Conservation (phyloP, 2,113 vertebrate genomes). For the Asarcornis scutulata region DNA sequence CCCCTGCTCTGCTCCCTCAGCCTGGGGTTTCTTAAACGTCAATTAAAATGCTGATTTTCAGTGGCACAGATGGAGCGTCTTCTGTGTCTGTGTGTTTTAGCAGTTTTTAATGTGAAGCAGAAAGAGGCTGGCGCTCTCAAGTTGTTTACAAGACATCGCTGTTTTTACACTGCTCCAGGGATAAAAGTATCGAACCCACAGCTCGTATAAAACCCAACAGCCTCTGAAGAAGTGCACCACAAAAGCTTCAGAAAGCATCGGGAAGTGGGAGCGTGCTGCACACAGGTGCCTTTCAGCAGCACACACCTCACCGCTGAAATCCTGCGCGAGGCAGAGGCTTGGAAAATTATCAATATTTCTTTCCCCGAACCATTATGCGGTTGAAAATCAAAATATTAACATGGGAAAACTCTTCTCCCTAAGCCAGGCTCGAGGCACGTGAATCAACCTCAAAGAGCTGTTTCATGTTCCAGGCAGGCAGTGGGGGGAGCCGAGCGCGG, state of each 20-base stretch:
- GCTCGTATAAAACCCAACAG: not conserved
- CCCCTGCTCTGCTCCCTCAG: not conserved
- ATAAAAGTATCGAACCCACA: not conserved
- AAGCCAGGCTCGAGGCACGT: not conserved
- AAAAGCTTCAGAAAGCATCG: not conserved
- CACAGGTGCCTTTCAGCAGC: not conserved
- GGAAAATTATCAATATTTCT: not conserved
- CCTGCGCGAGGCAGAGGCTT: not conserved
- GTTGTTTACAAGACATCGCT: not conserved
- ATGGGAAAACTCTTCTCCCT: not conserved
- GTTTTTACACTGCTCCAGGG: not conserved
- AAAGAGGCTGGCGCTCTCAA: not conserved
- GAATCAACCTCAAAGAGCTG: not conserved
- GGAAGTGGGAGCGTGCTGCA: not conserved
- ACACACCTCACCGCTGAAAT: not conserved
- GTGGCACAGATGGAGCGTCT: not conserved
- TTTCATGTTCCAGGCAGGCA: not conserved
- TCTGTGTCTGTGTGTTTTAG: not conserved
- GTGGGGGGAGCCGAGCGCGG: not conserved
- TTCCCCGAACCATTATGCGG: not conserved
- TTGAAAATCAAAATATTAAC: not conserved
- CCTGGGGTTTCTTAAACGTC: not conserved
- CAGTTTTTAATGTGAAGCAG: not conserved
- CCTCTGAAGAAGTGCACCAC: not conserved
- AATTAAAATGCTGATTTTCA: not conserved